Conservation (phyloP, 2,113 vertebrate species). For the Procavia capensis region DNA sequence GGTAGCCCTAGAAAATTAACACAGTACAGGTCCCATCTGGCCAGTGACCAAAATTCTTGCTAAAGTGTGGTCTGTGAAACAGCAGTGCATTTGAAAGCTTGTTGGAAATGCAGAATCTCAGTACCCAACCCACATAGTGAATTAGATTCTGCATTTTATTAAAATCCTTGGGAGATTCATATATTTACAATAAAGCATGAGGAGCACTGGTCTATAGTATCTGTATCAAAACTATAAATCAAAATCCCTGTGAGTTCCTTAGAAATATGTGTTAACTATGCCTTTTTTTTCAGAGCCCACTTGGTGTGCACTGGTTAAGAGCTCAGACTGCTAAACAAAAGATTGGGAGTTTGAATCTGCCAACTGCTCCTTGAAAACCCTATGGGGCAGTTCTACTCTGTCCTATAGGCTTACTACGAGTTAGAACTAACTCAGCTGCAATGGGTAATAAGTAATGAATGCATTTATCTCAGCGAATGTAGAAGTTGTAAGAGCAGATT, state of each 20-base stretch:
- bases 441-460: not conserved
- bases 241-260: not conserved
- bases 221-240: not conserved
- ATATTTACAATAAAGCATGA: not conserved
- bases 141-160: not conserved
- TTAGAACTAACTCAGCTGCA: too few species aligned
- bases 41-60: not conserved
- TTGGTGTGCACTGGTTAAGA: too few species aligned
- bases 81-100: fast-evolving
- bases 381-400: too few species aligned
- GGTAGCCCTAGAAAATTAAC: not conserved
- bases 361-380: too few species aligned
- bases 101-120: not conserved
- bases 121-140: not conserved
- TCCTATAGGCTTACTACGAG: too few species aligned
- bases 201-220: not conserved
- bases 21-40: not conserved
- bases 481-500: slow-evolving; percentile 2
- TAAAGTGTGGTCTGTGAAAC: not conserved
- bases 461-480: slow-evolving; percentile 8
- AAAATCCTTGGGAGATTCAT: not conserved
- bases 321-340: too few species aligned
- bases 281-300: too few species aligned
- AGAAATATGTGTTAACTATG: slow-evolving; percentile 1
- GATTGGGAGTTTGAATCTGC: too few species aligned